A percentile compares a stretch with the other conserved stretches of the same genome.
Conservation (phyloP, 2,113 vertebrate species). For the Formicarius rufipectus region DNA sequence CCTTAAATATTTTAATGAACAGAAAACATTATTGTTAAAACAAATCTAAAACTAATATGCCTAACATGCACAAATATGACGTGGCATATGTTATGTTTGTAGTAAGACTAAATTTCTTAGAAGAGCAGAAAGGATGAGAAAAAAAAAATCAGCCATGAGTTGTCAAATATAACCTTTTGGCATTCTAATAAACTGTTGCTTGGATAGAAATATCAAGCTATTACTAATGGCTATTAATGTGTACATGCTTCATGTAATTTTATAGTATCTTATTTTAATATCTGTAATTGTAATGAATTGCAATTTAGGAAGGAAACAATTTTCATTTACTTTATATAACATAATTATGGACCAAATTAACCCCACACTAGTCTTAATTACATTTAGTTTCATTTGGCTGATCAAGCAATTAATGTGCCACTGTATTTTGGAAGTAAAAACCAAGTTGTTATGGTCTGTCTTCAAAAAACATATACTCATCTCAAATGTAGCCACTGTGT, state of each 20-base stretch:
- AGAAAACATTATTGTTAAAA: background rate
- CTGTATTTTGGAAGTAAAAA: slow-evolving; percentile 84
- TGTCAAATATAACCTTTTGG: slow-evolving; percentile 83
- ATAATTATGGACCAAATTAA: slow-evolving; percentile 99
- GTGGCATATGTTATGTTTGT: background rate
- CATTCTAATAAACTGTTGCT: slow-evolving; percentile 83
- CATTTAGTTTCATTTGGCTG: slow-evolving; percentile 96
- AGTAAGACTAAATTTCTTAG: slow-evolving; percentile 53
- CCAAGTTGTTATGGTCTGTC: slow-evolving; percentile 76
- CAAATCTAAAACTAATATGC: background rate
- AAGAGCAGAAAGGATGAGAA: slow-evolving; percentile 56
- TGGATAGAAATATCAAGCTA: slow-evolving; percentile 87
- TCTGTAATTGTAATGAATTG: slow-evolving; percentile 98
- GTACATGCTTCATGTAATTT: slow-evolving; percentile 95
- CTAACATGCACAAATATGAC: background rate
- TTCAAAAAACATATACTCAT: slow-evolving; percentile 76
- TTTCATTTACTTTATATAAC: slow-evolving; percentile 96
- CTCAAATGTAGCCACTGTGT: slow-evolving; percentile 61
- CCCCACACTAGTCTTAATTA: slow-evolving; percentile 98
- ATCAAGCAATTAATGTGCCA: slow-evolving; percentile 89
- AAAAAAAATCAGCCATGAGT: slow-evolving; percentile 76
- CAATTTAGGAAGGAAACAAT: slow-evolving; percentile 96
- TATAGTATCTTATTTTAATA: slow-evolving; percentile 95
- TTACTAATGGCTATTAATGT: slow-evolving; percentile 90
- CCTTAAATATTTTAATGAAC: background rate